Evolutionary conservation across 2,888 invertebrate species (phyloP), one percentile per base, ranked within the genome.

Genomic region (Zhuqinia jingwanae): DNA sequence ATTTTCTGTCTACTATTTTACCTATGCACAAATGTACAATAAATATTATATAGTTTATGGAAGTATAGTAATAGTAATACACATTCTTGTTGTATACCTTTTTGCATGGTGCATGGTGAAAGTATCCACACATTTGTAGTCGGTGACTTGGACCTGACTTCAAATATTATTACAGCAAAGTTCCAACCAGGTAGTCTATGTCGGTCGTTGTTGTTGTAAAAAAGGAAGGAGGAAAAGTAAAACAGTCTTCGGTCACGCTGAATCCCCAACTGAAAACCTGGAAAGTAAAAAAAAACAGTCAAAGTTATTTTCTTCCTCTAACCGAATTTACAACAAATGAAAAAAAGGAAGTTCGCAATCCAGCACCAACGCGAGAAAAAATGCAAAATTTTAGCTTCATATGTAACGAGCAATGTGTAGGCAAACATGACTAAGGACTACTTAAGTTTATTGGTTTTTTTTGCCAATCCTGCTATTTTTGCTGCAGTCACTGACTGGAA

Each of bases 381-480:
- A 45, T 22, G 22, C 63, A 65, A 36, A 68, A 42, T 36, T 36
- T 36, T 36, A 6, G 36, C 36, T 36, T 36, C 8, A 36, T 8
- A 36, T 36, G 36, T 36, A 36, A 36, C 36, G 8, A 36, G 8
- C 36, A 6, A 36, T 36, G 36, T 36, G 36, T n/a, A n/a, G 36
- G 36, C 36, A 68, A 17, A 70, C 25, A 42, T 3, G 36, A 36
- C 36, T 36, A 8, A 22, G n/a, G 36, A 50, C 70, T 70, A 70
- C 70, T 70, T 50, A 70, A 45, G 47, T 70, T 70, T 70, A 70
- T 70, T 70, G 70, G 70, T 27, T 70, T 70, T 68, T n/a, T 36
- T 36, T 36, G 36, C 25, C 25, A 27, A n/a, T 50, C 45, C 47
- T 15, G n/a, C 25, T 17, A 20, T n/a, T 17, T 11, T 30, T 30